phyloP scores from a whole-genome alignment of 2,888 invertebrate species.

The Sinelater perroti region DNA sequence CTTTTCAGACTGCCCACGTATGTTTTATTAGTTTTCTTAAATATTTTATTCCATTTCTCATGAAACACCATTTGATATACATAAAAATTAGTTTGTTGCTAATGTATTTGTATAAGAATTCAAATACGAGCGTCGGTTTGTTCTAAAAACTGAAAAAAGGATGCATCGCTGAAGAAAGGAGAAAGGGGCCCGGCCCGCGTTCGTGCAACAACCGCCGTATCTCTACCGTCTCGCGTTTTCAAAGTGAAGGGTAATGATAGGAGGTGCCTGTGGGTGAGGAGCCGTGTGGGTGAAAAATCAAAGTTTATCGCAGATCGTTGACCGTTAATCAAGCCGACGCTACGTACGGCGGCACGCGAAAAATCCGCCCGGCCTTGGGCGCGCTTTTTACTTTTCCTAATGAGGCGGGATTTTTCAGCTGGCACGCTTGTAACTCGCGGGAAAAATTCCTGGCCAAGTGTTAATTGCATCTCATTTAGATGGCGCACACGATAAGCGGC shows the following conservation, averaged over 20 bases:
- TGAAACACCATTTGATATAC: no score
- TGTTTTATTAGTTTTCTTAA: no score
- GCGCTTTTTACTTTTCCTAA: constrained; percentile 29
- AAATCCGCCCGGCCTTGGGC: background rate
- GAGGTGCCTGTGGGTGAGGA: background rate
- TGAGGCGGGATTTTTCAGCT: constrained; percentile 35
- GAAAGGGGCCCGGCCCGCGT: no score
- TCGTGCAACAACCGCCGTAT: background rate
- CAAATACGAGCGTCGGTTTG: no score
- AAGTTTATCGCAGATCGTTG: constrained; percentile 13
- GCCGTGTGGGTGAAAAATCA: constrained; percentile 9
- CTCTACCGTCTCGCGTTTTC: background rate
- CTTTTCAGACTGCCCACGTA: no score
- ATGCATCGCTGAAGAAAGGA: no score
- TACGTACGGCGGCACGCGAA: constrained; percentile 6
- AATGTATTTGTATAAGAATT: no score
- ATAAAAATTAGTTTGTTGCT: no score
- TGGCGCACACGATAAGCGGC: constrained; percentile 48
- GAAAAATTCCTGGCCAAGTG: constrained; percentile 48
- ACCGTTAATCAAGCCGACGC: constrained; percentile 17
- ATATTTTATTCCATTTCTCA: no score
- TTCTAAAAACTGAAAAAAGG: no score
- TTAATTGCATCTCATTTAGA: constrained; percentile 57
- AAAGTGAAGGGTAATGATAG: constrained; percentile 11
- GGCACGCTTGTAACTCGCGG: constrained; percentile 35